A percentile compares a stretch with the other conserved stretches of the same genome.
Evolutionary conservation across 1,140 invertebrate species (phyloP).

Genomic region (Stenopsyche tienmushanensis): DNA sequence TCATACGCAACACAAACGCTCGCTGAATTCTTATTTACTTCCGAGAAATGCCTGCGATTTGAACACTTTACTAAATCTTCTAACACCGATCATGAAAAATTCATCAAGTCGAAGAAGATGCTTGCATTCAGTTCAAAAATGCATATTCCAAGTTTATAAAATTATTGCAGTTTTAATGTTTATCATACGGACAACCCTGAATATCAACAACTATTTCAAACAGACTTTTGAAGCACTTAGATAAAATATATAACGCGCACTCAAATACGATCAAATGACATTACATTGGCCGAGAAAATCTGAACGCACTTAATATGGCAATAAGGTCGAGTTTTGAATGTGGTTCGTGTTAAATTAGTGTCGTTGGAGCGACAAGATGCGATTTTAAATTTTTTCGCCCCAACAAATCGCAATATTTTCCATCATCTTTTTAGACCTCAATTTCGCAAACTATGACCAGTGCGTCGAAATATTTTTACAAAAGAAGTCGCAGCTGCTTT

Average conservation of each 20-base stretch:
- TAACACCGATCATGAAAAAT: too few relatives aligned
- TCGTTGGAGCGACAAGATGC: neutral
- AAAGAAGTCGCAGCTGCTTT: constrained; percentile 10
- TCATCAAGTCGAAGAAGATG: too few relatives aligned
- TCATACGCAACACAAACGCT: too few relatives aligned
- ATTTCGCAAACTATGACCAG: constrained; percentile 24
- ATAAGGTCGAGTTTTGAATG: too few relatives aligned
- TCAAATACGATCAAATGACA: neutral
- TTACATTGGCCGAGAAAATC: neutral
- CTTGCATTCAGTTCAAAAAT: too few relatives aligned
- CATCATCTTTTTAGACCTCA: constrained; percentile 21
- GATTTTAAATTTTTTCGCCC: constrained; percentile 27
- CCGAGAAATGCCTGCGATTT: too few relatives aligned
- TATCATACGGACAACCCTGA: constrained; percentile 16
- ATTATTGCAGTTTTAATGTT: too few relatives aligned
- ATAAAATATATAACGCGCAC: constrained; percentile 22
- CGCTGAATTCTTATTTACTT: too few relatives aligned
- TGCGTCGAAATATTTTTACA: constrained; percentile 19
- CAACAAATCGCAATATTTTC: constrained; percentile 29
- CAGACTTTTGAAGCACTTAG: constrained; percentile 37
- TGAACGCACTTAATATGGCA: too few relatives aligned
- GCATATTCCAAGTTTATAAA: too few relatives aligned
- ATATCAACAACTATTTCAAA: constrained; percentile 30
- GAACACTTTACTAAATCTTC: too few relatives aligned
- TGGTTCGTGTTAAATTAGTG: too few relatives aligned